These are phyloP conservation scores for Synanceia verrucosa DNA, from an alignment of 2,797 vertebrate species.

Conservation along the genomic window DNA sequence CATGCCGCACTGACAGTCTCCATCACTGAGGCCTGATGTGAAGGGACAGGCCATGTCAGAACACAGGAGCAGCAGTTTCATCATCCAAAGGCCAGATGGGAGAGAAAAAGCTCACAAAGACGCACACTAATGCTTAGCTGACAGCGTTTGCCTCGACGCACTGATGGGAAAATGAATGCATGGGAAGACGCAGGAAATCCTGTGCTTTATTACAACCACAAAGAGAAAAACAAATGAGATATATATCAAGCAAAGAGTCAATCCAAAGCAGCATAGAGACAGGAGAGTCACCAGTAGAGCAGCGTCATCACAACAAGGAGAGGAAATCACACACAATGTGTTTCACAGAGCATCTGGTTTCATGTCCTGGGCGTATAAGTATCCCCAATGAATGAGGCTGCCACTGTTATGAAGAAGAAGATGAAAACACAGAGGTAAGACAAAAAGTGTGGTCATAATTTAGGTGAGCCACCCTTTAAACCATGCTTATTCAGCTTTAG, in stretches of 20 bases:
- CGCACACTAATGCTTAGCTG: conserved; percentile 13
- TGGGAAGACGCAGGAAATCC: conserved; percentile 15
- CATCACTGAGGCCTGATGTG: conserved; percentile 70
- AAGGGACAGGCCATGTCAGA: conserved; percentile 74
- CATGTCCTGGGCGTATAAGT: neutral
- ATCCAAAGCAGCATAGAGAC: conserved; percentile 28
- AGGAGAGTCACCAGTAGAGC: conserved; percentile 33
- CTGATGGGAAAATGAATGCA: conserved; percentile 16
- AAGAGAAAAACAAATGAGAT: conserved; percentile 2
- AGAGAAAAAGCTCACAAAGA: conserved; percentile 30
- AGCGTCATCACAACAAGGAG: conserved; percentile 53
- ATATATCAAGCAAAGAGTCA: conserved; percentile 41
- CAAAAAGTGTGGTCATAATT: neutral
- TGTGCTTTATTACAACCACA: neutral
- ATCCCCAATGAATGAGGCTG: conserved; percentile 32
- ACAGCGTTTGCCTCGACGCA: neutral
- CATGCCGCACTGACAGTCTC: conserved; percentile 65
- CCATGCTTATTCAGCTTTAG: neutral
- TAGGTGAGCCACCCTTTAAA: neutral
- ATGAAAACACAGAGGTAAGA: neutral
- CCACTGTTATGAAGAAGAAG: conserved; percentile 34
- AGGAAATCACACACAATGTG: conserved; percentile 39
- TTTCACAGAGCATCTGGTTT: conserved; percentile 50
- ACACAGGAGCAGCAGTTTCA: conserved; percentile 60
- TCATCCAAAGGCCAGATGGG: conserved; percentile 55